Percentiles rank a stretch among this genome's conserved stretches.
Evolutionary conservation across 2,888 invertebrate species (phyloP).

Genomic region (Asteroscopus sphinx): DNA sequence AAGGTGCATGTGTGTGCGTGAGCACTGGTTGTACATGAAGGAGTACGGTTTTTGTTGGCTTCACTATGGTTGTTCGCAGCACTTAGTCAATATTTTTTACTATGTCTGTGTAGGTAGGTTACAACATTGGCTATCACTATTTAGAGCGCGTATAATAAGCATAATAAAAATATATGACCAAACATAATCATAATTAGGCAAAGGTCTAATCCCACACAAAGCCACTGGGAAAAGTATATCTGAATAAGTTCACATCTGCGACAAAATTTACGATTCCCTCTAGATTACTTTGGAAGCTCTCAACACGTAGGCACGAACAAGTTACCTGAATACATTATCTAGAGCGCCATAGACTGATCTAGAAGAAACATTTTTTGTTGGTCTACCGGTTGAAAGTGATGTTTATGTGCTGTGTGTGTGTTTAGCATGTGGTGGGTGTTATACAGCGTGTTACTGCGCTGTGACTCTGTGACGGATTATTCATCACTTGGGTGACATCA

Average conservation of each 20-base stretch:
- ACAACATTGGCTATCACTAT: too few relatives aligned
- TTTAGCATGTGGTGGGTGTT: conserved; percentile 24
- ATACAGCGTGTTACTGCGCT: conserved; percentile 26
- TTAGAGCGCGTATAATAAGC: too few relatives aligned
- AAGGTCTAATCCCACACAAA: conserved; percentile 16
- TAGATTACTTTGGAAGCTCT: conserved; percentile 33
- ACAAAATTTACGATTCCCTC: conserved; percentile 42
- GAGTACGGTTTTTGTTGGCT: too few relatives aligned
- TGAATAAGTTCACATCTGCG: conserved; percentile 33
- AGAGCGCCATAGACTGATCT: conserved; percentile 17
- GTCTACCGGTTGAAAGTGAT: conserved; percentile 10
- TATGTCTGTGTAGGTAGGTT: too few relatives aligned
- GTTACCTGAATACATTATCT: conserved; percentile 24
- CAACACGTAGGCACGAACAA: conserved; percentile 26
- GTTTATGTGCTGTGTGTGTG: background rate
- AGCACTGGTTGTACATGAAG: too few relatives aligned
- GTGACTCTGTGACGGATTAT: conserved; percentile 40
- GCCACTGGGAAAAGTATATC: conserved; percentile 22
- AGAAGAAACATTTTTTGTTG: conserved; percentile 4
- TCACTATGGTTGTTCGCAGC: too few relatives aligned
- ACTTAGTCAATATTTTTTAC: too few relatives aligned
- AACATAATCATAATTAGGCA: conserved; percentile 2
- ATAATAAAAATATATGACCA: background rate
- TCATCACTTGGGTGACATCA: conserved; percentile 51
- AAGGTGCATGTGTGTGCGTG: too few relatives aligned